Evolutionary conservation across 2,888 invertebrate species (phyloP).

Genomic region (Acleris sparsana): DNA sequence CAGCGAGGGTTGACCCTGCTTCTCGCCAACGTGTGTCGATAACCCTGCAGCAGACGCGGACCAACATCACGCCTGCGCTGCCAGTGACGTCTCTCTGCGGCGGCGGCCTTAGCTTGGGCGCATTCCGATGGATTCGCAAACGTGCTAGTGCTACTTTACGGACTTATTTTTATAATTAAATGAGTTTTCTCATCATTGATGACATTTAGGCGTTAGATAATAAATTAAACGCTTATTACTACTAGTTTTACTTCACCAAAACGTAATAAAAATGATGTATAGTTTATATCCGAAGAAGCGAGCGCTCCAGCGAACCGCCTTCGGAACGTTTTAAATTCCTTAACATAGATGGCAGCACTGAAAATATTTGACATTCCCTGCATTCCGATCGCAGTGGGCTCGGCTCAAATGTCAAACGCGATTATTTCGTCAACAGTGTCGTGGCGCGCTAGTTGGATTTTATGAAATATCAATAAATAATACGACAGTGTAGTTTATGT

Average conservation of each 20-base stretch:
- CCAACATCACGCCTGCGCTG: conserved; percentile 75
- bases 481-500: conserved; percentile 66
- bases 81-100: conserved; percentile 66
- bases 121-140: conserved; percentile 75
- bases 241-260: background rate
- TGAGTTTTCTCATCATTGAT: conserved; percentile 4
- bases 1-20: conserved; percentile 61
- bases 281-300: conserved; percentile 39
- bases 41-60: conserved; percentile 73
- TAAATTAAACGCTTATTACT: background rate
- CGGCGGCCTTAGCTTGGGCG: conserved; percentile 68
- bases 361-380: conserved; percentile 87
- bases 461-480: conserved; percentile 80
- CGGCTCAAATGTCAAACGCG: conserved; percentile 89
- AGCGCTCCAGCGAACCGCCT: conserved; percentile 70
- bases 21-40: conserved; percentile 72
- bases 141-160: conserved; percentile 50
- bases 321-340: conserved; percentile 69
- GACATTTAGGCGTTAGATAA: background rate
- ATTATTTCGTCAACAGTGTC: conserved; percentile 84
- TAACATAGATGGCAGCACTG: conserved; percentile 85
- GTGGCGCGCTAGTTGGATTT: conserved; percentile 82
- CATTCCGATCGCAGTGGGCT: conserved; percentile 87
- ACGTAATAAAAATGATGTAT: conserved; percentile 10
- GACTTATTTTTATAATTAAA: conserved; percentile 46